Conservation (phyloP, 2,113 vertebrate species). For the Potamarius usumacintae region DNA sequence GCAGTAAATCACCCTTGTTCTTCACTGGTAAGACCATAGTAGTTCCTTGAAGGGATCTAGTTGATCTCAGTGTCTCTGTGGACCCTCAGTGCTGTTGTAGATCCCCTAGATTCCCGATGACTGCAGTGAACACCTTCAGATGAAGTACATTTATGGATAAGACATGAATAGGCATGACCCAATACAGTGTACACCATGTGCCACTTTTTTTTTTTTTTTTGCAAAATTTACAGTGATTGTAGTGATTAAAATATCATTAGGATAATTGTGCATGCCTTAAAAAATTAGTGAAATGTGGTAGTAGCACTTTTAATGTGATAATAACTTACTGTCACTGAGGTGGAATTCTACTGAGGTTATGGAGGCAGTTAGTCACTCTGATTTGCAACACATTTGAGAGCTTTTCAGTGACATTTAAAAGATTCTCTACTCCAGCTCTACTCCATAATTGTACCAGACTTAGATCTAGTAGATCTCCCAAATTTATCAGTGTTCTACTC, state of each 20-base stretch:
- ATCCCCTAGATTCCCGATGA: neutral
- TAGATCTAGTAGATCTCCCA: neutral
- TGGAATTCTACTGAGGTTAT: neutral
- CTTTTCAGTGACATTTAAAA: neutral
- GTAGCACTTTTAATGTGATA: neutral
- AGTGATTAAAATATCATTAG: neutral
- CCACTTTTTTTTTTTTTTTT: neutral
- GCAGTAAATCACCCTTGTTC: slow-evolving; percentile 91
- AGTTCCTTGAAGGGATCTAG: slow-evolving; percentile 40
- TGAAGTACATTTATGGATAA: slow-evolving; percentile 26
- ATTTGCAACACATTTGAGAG: neutral
- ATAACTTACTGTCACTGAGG: neutral
- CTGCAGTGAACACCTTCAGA: neutral
- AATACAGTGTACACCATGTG: neutral
- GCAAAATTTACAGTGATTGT: too few relatives aligned
- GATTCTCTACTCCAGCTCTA: neutral
- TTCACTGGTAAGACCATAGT: slow-evolving; percentile 86
- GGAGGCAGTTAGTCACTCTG: neutral
- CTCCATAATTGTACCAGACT: neutral
- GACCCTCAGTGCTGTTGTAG: slow-evolving; percentile 1
- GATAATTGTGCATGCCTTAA: neutral
- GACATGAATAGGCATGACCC: neutral
- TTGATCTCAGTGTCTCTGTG: slow-evolving; percentile 34
- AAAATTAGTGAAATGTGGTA: neutral
- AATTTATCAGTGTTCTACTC: neutral